Evolutionary conservation across 2,797 vertebrate genomes (phyloP), one percentile per base, ranked within the genome.

Genomic region (Manis crassicaudata): DNA sequence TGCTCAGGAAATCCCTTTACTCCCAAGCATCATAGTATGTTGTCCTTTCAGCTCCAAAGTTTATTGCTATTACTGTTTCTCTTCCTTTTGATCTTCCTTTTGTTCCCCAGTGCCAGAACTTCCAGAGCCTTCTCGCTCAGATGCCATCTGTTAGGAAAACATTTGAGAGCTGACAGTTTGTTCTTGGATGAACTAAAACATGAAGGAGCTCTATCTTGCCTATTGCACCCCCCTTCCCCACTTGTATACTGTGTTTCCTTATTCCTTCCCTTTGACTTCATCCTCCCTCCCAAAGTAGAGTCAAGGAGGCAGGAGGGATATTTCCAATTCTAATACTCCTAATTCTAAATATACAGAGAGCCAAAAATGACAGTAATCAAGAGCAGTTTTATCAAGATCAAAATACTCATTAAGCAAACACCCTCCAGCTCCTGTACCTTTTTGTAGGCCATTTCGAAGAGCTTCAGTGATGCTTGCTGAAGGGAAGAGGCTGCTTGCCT

Each of bases 401-500:
- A 83, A 18, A 68, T 80, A 65, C 29, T 62, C 37, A 77, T 32
- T 84, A 21, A 27, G 17, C 37, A 56, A 77, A 72, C 27, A 77
- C 32, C 27, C 32, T 63, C 90, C 2, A 73, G n/a, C n/a, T 58
- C 56, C 18, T 82, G 37, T 97, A 99, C 99, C 99, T 99, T 99
- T 98, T 99, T 99, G 98, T 99, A 99, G 37, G 99, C 99, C 99
- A 99, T 99, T 97, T 99, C 99, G 13, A 99, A 99, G 92, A 99
- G 99, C 60, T 99, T 99, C 92, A 99, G 97, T 29, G 99, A 99
- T 0, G 99, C 99, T 96, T 99, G 99, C 98, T 99, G 99, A 95
- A 99, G 99, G 96, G 96, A 99, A 88, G 98, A 99, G 72, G 99
- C 99, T 1, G 99, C 99, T 98, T 99, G 99, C 95, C 99, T 99